phyloP scores from a whole-genome alignment of 2,113 vertebrate genomes.

The Leptocoma aspasia region DNA sequence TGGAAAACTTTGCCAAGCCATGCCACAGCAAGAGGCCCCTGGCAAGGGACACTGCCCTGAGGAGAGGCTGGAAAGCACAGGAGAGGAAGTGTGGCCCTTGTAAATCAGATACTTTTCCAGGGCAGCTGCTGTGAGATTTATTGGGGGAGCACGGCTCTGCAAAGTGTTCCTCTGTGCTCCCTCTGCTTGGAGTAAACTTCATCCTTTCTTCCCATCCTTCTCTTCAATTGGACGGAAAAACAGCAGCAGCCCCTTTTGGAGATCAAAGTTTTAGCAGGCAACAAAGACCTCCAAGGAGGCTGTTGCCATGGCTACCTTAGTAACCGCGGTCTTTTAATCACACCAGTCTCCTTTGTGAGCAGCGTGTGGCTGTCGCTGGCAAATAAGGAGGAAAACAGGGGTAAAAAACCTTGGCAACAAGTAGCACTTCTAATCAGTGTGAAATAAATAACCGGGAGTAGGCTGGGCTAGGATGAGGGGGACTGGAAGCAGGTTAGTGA shows the following conservation, averaged over 20 bases:
- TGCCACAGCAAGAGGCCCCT: not conserved
- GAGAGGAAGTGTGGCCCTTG: not conserved
- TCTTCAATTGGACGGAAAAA: conserved; percentile 52
- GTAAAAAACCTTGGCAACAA: conserved; percentile 64
- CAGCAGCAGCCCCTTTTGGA: conserved; percentile 61
- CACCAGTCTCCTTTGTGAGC: conserved; percentile 69
- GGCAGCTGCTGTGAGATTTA: conserved; percentile 36
- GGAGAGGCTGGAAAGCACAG: not conserved
- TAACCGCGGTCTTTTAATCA: conserved; percentile 72
- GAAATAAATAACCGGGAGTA: not conserved
- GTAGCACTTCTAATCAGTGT: conserved; percentile 48
- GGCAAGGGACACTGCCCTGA: not conserved
- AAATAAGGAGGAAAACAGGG: conserved; percentile 28
- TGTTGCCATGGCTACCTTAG: conserved; percentile 80
- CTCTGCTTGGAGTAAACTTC: conserved; percentile 65
- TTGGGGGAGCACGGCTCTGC: conserved; percentile 23
- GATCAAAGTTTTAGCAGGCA: conserved; percentile 80
- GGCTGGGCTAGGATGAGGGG: fast-evolving
- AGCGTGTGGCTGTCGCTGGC: conserved; percentile 32
- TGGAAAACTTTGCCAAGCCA: not conserved
- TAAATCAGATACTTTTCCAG: conserved; percentile 8
- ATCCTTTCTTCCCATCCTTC: conserved; percentile 25
- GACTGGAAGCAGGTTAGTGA: not conserved
- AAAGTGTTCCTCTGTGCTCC: conserved; percentile 23
- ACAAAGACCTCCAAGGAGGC: conserved; percentile 76